These are phyloP conservation scores for Serinus canaria DNA, from an alignment of 2,113 vertebrate species.

Conservation along the genomic window DNA sequence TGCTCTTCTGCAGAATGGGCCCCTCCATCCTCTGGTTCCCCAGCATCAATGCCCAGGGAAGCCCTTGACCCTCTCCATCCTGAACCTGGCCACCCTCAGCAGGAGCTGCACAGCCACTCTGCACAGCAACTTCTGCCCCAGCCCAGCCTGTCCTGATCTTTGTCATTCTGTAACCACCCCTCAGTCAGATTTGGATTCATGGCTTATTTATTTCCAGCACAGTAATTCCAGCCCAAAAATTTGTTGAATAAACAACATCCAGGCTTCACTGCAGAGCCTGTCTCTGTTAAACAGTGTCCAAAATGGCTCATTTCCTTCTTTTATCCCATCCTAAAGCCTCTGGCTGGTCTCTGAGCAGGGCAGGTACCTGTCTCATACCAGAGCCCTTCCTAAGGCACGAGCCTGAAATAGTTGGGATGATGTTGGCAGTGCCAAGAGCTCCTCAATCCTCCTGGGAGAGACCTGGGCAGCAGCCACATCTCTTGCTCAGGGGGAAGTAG, in stretches of 20 bases:
- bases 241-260: background rate
- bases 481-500: background rate
- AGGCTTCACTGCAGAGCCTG: background rate
- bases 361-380: background rate
- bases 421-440: background rate
- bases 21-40: background rate
- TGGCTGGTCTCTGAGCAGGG: background rate
- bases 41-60: background rate
- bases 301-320: background rate
- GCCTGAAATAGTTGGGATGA: background rate
- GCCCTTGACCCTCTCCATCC: too few relatives aligned
- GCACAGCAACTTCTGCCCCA: too few relatives aligned
- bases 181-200: too few relatives aligned
- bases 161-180: too few relatives aligned
- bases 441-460: background rate
- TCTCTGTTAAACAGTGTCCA: background rate
- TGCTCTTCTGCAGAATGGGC: background rate
- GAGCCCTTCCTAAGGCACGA: background rate
- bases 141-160: too few relatives aligned
- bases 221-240: rapidly evolving
- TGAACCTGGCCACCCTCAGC: too few relatives aligned
- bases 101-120: too few relatives aligned
- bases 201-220: too few relatives aligned
- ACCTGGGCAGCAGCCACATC: background rate
- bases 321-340: background rate